A percentile compares a stretch with the other conserved stretches of the same genome.
Conservation (phyloP, 2,113 vertebrate genomes). For the Mohoua ochrocephala region DNA sequence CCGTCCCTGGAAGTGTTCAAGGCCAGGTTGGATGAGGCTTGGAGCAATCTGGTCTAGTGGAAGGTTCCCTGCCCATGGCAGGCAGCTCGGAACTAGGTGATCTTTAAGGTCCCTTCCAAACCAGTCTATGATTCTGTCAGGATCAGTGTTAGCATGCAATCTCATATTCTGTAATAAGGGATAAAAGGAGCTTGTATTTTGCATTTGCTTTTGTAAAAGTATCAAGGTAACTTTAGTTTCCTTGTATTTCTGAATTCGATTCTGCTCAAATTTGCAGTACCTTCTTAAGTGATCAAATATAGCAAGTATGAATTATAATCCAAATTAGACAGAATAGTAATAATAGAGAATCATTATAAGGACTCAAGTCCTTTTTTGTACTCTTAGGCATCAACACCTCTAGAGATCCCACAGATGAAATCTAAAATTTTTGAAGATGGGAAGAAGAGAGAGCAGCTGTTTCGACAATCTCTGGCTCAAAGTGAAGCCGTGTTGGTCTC, state of each 20-base stretch:
- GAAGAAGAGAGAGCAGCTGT: constrained; percentile 1
- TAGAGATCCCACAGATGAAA: constrained; percentile 78
- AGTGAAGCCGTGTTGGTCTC: neutral
- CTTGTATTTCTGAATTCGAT: neutral
- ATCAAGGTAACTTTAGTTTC: neutral
- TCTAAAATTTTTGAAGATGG: constrained; percentile 61
- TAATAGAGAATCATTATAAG: neutral
- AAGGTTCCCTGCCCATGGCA: neutral
- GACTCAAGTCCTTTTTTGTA: neutral
- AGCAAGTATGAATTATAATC: neutral
- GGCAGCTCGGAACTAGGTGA: neutral
- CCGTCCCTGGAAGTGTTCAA: neutral
- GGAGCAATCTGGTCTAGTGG: neutral
- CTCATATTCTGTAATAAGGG: neutral
- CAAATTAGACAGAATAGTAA: neutral
- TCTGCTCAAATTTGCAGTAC: neutral
- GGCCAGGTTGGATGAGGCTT: neutral
- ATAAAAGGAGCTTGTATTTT: neutral
- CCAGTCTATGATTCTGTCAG: neutral
- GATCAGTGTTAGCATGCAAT: neutral
- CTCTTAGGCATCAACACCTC: constrained; percentile 77
- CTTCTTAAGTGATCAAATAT: neutral
- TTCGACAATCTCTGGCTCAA: constrained; percentile 27
- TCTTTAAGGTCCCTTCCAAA: neutral
- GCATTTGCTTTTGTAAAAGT: neutral